phyloP scores from a whole-genome alignment of 2,797 vertebrate genomes.

The Sarcoramphus papa region DNA sequence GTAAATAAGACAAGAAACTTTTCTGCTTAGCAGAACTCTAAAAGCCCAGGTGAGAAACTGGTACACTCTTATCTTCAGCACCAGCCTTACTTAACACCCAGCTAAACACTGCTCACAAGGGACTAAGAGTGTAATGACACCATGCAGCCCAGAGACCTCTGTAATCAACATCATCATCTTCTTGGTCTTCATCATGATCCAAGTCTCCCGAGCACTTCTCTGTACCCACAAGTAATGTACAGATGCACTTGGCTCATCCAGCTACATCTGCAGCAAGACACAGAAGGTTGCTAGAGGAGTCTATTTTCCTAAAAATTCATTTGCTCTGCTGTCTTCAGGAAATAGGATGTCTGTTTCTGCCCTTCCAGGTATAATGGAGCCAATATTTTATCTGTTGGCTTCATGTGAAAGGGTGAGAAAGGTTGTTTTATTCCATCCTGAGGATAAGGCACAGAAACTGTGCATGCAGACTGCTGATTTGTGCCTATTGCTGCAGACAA shows the following conservation, averaged over 20 bases:
- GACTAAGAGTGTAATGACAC: not conserved
- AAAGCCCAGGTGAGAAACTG: not conserved
- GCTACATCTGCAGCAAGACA: not conserved
- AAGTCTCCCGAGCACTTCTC: not conserved
- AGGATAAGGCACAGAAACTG: not conserved
- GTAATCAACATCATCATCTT: not conserved
- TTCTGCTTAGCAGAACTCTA: not conserved
- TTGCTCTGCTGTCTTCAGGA: slow-evolving; percentile 8
- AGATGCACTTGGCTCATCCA: not conserved
- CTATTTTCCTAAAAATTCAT: slow-evolving; percentile 8
- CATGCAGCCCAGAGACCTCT: not conserved
- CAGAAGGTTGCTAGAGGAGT: not conserved
- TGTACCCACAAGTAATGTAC: not conserved
- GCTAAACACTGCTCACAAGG: not conserved
- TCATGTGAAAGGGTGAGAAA: not conserved
- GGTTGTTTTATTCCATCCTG: not conserved
- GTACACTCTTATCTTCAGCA: not conserved
- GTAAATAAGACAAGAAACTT: not conserved
- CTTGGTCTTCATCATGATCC: rapidly evolving
- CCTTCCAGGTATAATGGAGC: not conserved
- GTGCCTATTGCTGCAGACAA: not conserved
- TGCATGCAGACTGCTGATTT: not conserved
- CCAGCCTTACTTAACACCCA: not conserved
- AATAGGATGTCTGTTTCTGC: not conserved
- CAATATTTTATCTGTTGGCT: not conserved